Conservation (phyloP, 2,888 invertebrate genomes). For the Epinotia demarniana region DNA sequence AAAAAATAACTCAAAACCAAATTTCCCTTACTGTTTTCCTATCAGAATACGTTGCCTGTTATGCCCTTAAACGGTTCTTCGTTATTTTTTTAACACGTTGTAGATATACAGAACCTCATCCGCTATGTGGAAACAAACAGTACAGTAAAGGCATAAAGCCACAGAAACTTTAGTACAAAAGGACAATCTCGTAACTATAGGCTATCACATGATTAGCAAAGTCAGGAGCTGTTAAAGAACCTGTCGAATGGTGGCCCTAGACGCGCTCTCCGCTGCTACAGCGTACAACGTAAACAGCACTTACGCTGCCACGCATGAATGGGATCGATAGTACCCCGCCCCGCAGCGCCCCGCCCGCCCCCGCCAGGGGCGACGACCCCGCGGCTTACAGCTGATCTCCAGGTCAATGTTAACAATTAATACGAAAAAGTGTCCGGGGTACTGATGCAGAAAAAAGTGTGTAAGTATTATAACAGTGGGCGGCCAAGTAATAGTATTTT, state of each 20-base stretch:
- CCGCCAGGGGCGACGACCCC: constrained; percentile 45
- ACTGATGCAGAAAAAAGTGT: not conserved
- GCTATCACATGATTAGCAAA: not conserved
- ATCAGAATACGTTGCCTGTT: too few relatives aligned
- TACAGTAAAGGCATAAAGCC: not conserved
- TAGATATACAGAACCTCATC: too few relatives aligned
- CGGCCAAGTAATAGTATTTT: too few relatives aligned
- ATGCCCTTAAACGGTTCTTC: too few relatives aligned
- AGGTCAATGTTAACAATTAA: constrained; percentile 46
- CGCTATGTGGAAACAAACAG: too few relatives aligned
- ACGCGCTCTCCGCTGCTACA: not conserved
- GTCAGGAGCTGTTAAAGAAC: not conserved
- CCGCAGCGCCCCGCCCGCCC: constrained; percentile 46
- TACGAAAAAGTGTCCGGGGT: constrained; percentile 18
- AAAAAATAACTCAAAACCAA: too few relatives aligned
- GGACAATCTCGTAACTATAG: too few relatives aligned
- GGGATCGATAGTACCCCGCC: constrained; percentile 65
- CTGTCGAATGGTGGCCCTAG: not conserved
- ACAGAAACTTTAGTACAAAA: not conserved
- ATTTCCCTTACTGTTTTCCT: too few relatives aligned
- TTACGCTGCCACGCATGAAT: constrained; percentile 59
- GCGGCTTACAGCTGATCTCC: constrained; percentile 45
- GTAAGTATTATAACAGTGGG: not conserved
- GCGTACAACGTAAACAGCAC: constrained; percentile 38
- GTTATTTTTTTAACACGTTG: too few relatives aligned